Percentiles rank a stretch among this genome's conserved stretches.
phyloP scores from a whole-genome alignment of 2,797 vertebrate genomes.

The Rhincodon typus region DNA sequence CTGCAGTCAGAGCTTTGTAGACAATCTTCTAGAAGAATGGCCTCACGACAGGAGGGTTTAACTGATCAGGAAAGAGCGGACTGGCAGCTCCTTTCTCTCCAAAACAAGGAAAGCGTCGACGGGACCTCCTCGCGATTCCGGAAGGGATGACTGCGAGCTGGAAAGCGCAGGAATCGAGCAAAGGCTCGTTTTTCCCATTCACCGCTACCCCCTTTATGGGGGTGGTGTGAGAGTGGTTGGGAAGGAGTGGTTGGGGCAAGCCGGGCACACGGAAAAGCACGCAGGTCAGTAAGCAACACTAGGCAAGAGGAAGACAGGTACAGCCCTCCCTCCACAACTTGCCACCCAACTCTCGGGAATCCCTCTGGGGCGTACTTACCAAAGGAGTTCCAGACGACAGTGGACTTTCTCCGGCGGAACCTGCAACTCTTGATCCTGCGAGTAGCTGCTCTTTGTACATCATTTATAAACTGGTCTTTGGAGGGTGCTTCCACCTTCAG shows the following conservation, averaged over 20 bases:
- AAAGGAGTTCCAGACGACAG: conserved; percentile 58
- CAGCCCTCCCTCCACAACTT: too few species aligned
- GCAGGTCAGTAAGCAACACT: too few species aligned
- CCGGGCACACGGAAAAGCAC: too few species aligned
- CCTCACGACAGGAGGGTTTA: neutral
- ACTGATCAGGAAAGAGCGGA: neutral
- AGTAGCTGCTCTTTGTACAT: conserved; percentile 81
- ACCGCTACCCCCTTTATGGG: neutral
- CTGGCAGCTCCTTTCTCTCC: neutral
- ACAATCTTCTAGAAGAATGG: neutral
- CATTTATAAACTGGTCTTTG: too few species aligned
- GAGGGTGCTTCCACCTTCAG: too few species aligned
- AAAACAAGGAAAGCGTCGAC: too few species aligned
- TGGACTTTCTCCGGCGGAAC: conserved; percentile 75
- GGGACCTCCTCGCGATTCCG: neutral
- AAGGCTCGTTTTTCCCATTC: neutral
- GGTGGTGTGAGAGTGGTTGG: neutral
- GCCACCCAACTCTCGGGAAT: neutral
- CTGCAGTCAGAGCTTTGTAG: neutral
- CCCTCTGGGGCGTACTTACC: neutral
- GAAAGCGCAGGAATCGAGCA: neutral
- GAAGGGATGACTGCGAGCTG: neutral
- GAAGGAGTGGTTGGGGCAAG: too few species aligned
- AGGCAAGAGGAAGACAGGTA: too few species aligned
- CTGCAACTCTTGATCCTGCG: conserved; percentile 93